Evolutionary conservation across 2,888 invertebrate genomes (phyloP), one percentile per base, ranked within the genome.

Genomic region (Ecliptopera silaceata): DNA sequence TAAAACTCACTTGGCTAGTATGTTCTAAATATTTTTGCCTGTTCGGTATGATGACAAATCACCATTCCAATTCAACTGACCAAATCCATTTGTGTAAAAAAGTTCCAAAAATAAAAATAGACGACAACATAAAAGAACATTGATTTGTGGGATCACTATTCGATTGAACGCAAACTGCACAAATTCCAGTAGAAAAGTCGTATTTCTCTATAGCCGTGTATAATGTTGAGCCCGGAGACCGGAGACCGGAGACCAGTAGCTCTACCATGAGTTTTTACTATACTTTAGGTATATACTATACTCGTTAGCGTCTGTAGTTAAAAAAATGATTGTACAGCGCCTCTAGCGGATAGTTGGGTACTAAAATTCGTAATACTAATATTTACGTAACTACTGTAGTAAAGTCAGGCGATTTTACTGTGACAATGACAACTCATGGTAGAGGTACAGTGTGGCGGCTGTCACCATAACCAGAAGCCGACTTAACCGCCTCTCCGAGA

Each of bases 401-500:
- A n/a, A n/a, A n/a, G n/a, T n/a, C n/a, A n/a, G n/a, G n/a, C n/a
- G n/a, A n/a, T n/a, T n/a, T n/a, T n/a, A n/a, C n/a, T n/a, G n/a
- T n/a, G n/a, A n/a, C n/a, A n/a, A n/a, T n/a, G n/a, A n/a, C n/a
- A n/a, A n/a, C n/a, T n/a, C n/a, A n/a, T n/a, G n/a, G n/a, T n/a
- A n/a, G n/a, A n/a, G n/a, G n/a, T n/a, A n/a, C 71, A 76, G 75
- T 73, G 69, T 72, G 70, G 68, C 69, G 75, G 69, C 79, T 82
- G 84, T 81, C 85, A 77, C 84, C 83, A 80, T 82, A 84, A 81
- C 80, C 70, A 56, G 43, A 79, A 74, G 76, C 79, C 78, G 75
- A 81, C 81, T 76, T 84, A 84, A 86, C 85, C 84, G 80, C 82
- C 83, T 79, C 84, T 82, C 80, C 65, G 82, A 84, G 87, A 87